A percentile compares a stretch with the other conserved stretches of the same genome.
phyloP scores from a whole-genome alignment of 1,140 invertebrate species.

The Galleria mellonella region DNA sequence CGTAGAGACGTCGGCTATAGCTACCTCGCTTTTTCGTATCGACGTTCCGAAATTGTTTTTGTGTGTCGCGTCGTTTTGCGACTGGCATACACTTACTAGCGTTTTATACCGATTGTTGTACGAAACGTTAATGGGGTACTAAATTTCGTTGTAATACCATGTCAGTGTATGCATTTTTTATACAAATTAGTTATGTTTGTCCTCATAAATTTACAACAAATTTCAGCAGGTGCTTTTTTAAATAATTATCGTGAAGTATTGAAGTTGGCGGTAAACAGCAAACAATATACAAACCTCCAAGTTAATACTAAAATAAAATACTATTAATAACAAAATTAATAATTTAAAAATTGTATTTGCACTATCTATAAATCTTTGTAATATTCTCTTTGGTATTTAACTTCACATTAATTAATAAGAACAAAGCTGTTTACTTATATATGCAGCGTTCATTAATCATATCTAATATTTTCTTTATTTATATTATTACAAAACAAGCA shows the following conservation, averaged over 20 bases:
- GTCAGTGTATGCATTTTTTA: not conserved
- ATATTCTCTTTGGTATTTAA: no score
- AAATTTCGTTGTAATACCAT: conserved; percentile 9
- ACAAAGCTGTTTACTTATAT: no score
- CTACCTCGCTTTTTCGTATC: conserved; percentile 57
- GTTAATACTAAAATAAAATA: no score
- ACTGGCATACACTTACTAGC: conserved; percentile 20
- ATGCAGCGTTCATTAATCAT: no score
- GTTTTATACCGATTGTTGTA: conserved; percentile 36
- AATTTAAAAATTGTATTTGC: no score
- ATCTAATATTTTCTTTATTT: no score
- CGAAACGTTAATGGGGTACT: conserved; percentile 14
- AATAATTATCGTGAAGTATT: not conserved
- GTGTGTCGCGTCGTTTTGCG: conserved; percentile 35
- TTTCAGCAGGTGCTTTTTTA: conserved; percentile 1
- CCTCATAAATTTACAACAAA: not conserved
- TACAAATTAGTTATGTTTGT: not conserved
- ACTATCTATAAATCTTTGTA: no score
- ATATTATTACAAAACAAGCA: no score
- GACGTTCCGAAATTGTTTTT: conserved; percentile 38
- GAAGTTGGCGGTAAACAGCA: no score
- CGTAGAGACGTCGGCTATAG: conserved; percentile 46
- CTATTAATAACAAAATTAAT: no score
- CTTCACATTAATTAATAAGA: no score
- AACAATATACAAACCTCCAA: no score